phyloP scores from a whole-genome alignment of 2,113 vertebrate species.

The Actenoides lindsayi region DNA sequence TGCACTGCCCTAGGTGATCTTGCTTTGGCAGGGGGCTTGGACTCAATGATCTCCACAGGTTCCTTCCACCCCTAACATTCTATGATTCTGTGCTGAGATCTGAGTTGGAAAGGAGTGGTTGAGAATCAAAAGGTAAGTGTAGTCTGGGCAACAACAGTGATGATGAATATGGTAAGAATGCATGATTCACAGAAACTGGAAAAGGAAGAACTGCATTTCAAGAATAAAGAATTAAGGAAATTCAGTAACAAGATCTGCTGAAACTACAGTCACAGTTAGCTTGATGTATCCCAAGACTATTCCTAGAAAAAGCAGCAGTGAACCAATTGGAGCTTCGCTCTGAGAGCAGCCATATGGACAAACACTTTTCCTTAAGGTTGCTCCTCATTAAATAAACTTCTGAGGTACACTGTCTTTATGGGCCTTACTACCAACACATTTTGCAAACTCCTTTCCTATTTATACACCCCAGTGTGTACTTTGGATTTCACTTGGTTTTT shows the following conservation, averaged over 20 bases:
- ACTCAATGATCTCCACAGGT: too few species aligned
- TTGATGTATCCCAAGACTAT: background rate
- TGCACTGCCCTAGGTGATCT: too few species aligned
- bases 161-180: background rate
- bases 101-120: background rate
- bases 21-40: too few species aligned
- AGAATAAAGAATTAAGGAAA: background rate
- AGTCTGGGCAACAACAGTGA: background rate
- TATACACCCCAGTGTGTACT: background rate
- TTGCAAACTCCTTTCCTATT: background rate
- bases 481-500: background rate
- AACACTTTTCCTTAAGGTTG: background rate
- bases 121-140: background rate
- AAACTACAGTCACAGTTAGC: background rate
- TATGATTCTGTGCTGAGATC: background rate
- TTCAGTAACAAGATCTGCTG: background rate
- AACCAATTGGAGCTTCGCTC: background rate
- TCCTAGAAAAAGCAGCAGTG: background rate
- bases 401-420: background rate
- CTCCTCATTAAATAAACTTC: background rate
- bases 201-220: background rate
- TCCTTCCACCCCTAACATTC: too few species aligned
- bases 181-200: accelerated
- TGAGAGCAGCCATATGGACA: background rate
- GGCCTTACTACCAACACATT: background rate